Conservation (phyloP, 2,888 invertebrate species). For the Cecidostiba fungosa region DNA sequence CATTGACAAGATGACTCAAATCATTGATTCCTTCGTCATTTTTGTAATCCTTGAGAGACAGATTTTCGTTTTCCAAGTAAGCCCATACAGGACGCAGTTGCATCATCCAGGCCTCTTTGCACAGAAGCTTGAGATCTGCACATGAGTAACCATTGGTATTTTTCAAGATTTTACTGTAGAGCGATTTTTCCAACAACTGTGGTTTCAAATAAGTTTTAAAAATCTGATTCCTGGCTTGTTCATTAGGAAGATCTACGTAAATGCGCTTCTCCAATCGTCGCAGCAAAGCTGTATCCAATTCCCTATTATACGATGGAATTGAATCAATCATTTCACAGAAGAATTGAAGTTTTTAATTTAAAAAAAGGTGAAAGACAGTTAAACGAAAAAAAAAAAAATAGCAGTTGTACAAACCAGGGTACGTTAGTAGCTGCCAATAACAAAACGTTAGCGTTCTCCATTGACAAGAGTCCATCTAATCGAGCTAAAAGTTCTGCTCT, state of each 20-base stretch:
- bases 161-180: constrained; percentile 81
- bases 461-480: constrained; percentile 87
- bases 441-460: constrained; percentile 86
- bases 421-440: constrained; percentile 94
- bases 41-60: constrained; percentile 51
- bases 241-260: constrained; percentile 88
- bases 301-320: constrained; percentile 83
- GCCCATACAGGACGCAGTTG: constrained; percentile 86
- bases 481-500: constrained; percentile 94
- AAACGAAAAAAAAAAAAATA: background rate
- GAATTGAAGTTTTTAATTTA: too few relatives aligned
- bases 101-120: constrained; percentile 94
- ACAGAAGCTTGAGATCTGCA: constrained; percentile 92
- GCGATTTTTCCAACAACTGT: constrained; percentile 80
- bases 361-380: background rate
- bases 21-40: constrained; percentile 68
- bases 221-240: constrained; percentile 85
- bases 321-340: background rate
- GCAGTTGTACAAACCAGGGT: constrained; percentile 89
- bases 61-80: constrained; percentile 77
- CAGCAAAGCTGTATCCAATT: constrained; percentile 93
- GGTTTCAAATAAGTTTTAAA: constrained; percentile 83
- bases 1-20: constrained; percentile 81
- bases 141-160: constrained; percentile 91
- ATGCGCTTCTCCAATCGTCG: constrained; percentile 94